Conservation (phyloP, 2,888 invertebrate species). For the Acanthoscelides obtectus region DNA sequence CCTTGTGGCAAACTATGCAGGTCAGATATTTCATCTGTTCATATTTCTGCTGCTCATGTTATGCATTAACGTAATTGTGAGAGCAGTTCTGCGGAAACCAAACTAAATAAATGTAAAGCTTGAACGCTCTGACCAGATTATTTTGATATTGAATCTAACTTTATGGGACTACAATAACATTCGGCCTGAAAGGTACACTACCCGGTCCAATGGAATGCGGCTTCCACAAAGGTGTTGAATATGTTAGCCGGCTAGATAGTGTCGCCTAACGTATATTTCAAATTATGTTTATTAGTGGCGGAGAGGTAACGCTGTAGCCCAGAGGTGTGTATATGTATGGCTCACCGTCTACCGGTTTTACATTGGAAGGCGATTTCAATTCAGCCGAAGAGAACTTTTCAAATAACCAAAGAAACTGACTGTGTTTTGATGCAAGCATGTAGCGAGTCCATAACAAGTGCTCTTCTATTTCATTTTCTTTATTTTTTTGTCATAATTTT, state of each 20-base stretch:
- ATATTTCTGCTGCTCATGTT: too few relatives aligned
- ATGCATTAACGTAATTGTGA: too few relatives aligned
- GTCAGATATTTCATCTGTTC: too few relatives aligned
- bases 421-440: background rate
- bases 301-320: background rate
- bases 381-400: constrained; percentile 5
- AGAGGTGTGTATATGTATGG: constrained; percentile 4
- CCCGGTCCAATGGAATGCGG: constrained; percentile 34
- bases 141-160: too few relatives aligned
- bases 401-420: constrained; percentile 3
- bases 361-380: constrained; percentile 22
- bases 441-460: constrained; percentile 7
- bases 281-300: constrained; percentile 37
- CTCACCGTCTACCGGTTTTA: constrained; percentile 22
- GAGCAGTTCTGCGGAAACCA: too few relatives aligned
- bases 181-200: background rate
- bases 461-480: too few relatives aligned
- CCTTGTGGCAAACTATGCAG: too few relatives aligned
- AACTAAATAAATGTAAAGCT: too few relatives aligned
- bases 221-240: constrained; percentile 44
- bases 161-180: too few relatives aligned
- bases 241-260: constrained; percentile 42
- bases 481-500: too few relatives aligned
- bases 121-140: too few relatives aligned
- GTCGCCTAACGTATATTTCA: constrained; percentile 41